phyloP scores from a whole-genome alignment of 2,888 invertebrate genomes.

The Cryptocheilus praepositus region DNA sequence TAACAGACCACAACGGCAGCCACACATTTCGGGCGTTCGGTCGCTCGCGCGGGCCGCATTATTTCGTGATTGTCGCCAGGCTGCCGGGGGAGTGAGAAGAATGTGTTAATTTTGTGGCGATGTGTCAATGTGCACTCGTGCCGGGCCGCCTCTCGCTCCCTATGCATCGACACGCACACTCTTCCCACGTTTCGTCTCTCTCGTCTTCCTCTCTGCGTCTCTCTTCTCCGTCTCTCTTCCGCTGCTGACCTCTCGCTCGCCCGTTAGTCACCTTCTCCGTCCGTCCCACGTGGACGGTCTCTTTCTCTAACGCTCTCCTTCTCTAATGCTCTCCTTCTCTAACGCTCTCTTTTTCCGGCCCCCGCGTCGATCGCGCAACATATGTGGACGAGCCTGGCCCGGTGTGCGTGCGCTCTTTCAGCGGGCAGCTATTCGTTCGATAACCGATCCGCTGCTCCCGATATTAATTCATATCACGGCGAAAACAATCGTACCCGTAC shows the following conservation, averaged over 20 bases:
- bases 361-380: not conserved
- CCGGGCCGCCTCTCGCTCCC: conserved; percentile 18
- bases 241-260: too few species aligned
- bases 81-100: conserved; percentile 65
- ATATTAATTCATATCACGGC: conserved; percentile 40
- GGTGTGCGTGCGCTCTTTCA: conserved; percentile 16
- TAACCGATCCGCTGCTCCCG: conserved; percentile 39
- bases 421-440: conserved; percentile 29
- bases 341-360: conserved; percentile 2
- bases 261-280: not conserved
- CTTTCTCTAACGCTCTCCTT: conserved; percentile 10
- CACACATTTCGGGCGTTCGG: conserved; percentile 69
- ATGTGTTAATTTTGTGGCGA: conserved; percentile 70
- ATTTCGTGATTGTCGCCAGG: conserved; percentile 71
- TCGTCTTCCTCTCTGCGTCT: not conserved
- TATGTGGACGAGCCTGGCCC: too few species aligned
- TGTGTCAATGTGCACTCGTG: conserved; percentile 62
- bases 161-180: conserved; percentile 30
- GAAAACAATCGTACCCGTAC: conserved; percentile 31
- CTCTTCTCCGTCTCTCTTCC: not conserved
- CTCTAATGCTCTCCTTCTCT: not conserved
- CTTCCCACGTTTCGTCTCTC: conserved; percentile 22
- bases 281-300: not conserved
- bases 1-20: conserved; percentile 68
- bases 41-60: conserved; percentile 65